Evolutionary conservation across 2,888 invertebrate species (phyloP), one percentile per base, ranked within the genome.

Genomic region (Drosophila multiciliata): DNA sequence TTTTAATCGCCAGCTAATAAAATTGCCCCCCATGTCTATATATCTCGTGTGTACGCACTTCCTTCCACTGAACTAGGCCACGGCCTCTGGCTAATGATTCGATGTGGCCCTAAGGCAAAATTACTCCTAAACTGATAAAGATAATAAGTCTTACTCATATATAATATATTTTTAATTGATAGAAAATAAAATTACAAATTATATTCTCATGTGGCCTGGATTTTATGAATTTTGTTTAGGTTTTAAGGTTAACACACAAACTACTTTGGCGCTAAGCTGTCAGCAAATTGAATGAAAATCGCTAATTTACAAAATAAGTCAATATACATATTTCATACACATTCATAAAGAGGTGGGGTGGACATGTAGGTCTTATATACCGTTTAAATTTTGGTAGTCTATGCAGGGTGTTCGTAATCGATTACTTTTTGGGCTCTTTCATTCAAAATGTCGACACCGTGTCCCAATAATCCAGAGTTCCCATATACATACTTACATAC

Each of bases 11-110:
- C 53, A 32, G 48, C 72, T 72, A 73, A 71, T 71, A 71, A 52
- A 32, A 48, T 38, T 32, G 35, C 32, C 48, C 38, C 45, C 26
- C 23, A 26, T 32, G 12, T n/a, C 2, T 17, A 29, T 26, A 17
- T 20, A 23, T 15, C 1, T 45, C 42, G 45, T 45, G 20, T 45
- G 29, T 53, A n/a, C 29, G 15, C 20, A 59, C 45, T 23, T 58
- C 20, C 7, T 35, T 36, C 26, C 23, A 15, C 33, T 49, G 66
- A 67, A 67, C 66, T 66, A 67, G 67, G 55, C 55, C 67, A 67
- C 42, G 50, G 54, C 40, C 38, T 53, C n/a, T 33, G 53, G 42
- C 17, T 36, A 42, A 35, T 59, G 59, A 12, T 26, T 26, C 17
- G n/a, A 35, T 15, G 36, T n/a, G 35, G 23, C 7, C 38, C 26